Base-by-base conservation (phyloP, 2,113 vertebrate species). In the Hydrolagus affinis region DNA sequence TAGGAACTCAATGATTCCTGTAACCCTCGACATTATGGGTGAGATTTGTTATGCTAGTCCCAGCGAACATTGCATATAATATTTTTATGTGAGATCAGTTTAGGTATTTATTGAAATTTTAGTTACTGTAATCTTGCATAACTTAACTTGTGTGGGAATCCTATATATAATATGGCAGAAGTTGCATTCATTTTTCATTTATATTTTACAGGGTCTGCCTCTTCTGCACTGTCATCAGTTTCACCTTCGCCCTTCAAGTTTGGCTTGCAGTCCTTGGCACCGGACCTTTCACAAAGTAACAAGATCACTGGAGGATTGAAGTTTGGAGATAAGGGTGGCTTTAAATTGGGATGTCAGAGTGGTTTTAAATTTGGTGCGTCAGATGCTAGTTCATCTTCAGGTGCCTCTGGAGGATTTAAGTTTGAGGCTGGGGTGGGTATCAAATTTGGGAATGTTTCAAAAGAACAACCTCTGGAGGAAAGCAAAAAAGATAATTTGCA, bases 331-430 rank as follows among this genome's bases (percentile, higher is more conserved):
- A 92, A 91, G 80, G 90, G 88, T 87, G 90, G 85, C 85, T 93
- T 94, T 88, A 94, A 93, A 88, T 94, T 94, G 44, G 96, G 94
- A 85, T 91, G 92, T 64, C 93, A 91, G 80, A 90, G 88, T 87
- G 90, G 85, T 86, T 93, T 94, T 88, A 94, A 93, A 88, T 94
- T 94, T 0, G 92, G 93, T 1, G 44, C 89, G 11, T 89, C 92
- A 57, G 92, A 94, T 86, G 89, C 90, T 87, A 89, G 88, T 19
- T 90, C 88, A 0, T 90, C 89, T 85, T 0, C 88, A 88, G 91
- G 85, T 70, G 30, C 87, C 14, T 87, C 86, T 76, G 92, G 87
- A 87, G 91, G 89, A 71, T 94, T 95, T 90, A 92, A 91, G 70
- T 93, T 93, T 89, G 86, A 91, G 85, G 86, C 72, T 88, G 85